A percentile compares a stretch with the other conserved stretches of the same genome.
phyloP scores from a whole-genome alignment of 2,888 invertebrate species.

The Clivina fossor region DNA sequence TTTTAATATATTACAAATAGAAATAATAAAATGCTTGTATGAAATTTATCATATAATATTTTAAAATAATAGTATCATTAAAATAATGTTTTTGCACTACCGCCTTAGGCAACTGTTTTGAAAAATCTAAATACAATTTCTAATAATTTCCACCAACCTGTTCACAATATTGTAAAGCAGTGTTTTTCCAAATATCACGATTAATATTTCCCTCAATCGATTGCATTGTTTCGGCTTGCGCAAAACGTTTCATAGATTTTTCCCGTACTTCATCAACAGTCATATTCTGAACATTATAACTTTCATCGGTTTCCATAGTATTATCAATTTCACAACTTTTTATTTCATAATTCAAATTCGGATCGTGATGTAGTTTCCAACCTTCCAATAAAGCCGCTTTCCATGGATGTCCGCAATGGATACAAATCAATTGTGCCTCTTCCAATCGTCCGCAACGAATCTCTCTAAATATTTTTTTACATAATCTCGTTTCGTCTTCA shows the following conservation, averaged over 20 bases:
- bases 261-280: slow-evolving; percentile 24
- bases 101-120: too few relatives aligned
- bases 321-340: slow-evolving; percentile 47
- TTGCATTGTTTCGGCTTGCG: slow-evolving; percentile 41
- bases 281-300: slow-evolving; percentile 70
- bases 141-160: slow-evolving; percentile 42
- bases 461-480: slow-evolving; percentile 68
- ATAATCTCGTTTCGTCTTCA: slow-evolving; percentile 71
- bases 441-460: slow-evolving; percentile 85
- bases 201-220: slow-evolving; percentile 82
- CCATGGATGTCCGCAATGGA: slow-evolving; percentile 89
- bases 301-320: slow-evolving; percentile 61
- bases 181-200: slow-evolving; percentile 77
- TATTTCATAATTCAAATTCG: slow-evolving; percentile 73
- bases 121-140: too few relatives aligned
- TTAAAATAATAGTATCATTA: too few relatives aligned
- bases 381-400: slow-evolving; percentile 87
- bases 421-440: slow-evolving; percentile 80
- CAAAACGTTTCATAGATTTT: slow-evolving; percentile 44
- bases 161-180: slow-evolving; percentile 61
- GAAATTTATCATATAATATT: too few relatives aligned
- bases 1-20: too few relatives aligned
- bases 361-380: slow-evolving; percentile 86
- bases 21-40: too few relatives aligned
- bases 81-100: too few relatives aligned